phyloP scores from a whole-genome alignment of 2,888 invertebrate species.

The Pristionchus mayeri region DNA sequence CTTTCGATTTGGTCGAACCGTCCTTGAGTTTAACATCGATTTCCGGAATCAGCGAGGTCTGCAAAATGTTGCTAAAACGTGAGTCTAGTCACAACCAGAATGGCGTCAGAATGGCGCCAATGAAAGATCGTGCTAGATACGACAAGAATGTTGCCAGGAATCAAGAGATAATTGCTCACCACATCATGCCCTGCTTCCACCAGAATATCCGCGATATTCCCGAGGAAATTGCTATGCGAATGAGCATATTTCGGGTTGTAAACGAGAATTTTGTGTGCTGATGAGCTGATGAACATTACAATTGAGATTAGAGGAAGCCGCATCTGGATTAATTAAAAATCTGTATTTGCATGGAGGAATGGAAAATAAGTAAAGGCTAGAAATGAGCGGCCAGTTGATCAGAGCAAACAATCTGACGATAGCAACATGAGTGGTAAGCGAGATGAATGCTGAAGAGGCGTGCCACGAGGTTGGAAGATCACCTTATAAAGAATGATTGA shows the following conservation, averaged over 20 bases:
- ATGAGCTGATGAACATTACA: background rate
- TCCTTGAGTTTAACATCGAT: background rate
- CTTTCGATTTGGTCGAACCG: background rate
- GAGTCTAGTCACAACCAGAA: too few relatives aligned
- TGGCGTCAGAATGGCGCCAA: too few relatives aligned
- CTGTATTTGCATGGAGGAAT: too few relatives aligned
- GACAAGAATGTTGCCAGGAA: too few relatives aligned
- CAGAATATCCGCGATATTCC: background rate
- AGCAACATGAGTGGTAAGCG: too few relatives aligned
- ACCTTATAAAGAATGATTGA: too few relatives aligned
- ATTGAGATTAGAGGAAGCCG: background rate
- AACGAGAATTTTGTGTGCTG: slow-evolving; percentile 26
- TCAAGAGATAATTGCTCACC: background rate
- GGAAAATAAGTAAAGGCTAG: too few relatives aligned
- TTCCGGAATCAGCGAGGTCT: background rate
- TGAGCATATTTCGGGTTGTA: slow-evolving; percentile 40
- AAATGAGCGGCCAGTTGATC: too few relatives aligned
- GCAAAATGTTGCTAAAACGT: background rate
- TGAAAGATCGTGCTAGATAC: too few relatives aligned
- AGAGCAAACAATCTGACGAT: too few relatives aligned
- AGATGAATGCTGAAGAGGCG: too few relatives aligned
- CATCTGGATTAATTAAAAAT: background rate
- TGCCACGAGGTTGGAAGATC: too few relatives aligned
- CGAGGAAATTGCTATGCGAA: slow-evolving; percentile 33
- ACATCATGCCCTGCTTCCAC: slow-evolving; percentile 14